phyloP scores from a whole-genome alignment of 30 jellyfish, hydroid and myxozoan species.

The Chironex yamaguchii region DNA sequence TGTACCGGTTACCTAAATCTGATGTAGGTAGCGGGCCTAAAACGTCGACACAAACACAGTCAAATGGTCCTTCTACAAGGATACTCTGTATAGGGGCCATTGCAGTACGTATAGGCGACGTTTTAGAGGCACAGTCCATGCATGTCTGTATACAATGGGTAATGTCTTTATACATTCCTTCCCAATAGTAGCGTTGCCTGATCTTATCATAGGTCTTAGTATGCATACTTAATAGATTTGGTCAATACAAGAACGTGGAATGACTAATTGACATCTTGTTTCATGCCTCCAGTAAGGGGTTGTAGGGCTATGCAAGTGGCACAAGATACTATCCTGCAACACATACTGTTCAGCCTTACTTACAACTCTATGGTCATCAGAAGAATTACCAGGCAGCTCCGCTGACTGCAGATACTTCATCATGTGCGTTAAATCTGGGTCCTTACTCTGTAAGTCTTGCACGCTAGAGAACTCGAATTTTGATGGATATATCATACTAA shows the following conservation, averaged over 20 bases:
- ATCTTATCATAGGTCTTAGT: constrained; percentile 57
- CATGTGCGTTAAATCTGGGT: constrained; percentile 37
- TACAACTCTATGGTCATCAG: constrained; percentile 46
- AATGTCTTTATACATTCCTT: constrained; percentile 63
- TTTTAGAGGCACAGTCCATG: constrained; percentile 68
- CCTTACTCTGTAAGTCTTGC: constrained; percentile 50
- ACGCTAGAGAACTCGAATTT: constrained; percentile 36
- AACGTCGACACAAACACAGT: constrained; percentile 47
- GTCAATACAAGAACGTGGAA: constrained; percentile 42
- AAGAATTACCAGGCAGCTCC: constrained; percentile 50
- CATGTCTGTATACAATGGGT: constrained; percentile 66
- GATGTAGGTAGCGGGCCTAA: constrained; percentile 75
- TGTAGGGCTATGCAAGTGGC: constrained; percentile 68
- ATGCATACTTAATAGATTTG: constrained; percentile 47
- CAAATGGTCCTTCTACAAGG: constrained; percentile 73
- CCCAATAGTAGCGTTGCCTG: constrained; percentile 70
- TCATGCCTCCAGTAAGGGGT: constrained; percentile 54
- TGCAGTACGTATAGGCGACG: constrained; percentile 49
- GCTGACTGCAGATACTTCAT: constrained; percentile 35
- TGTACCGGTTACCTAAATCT: constrained; percentile 46
- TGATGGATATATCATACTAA: constrained; percentile 47
- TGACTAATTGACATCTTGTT: constrained; percentile 58
- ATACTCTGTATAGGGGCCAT: constrained; percentile 65
- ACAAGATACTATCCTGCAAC: constrained; percentile 40
- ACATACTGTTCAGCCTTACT: constrained; percentile 31